Evolutionary conservation across 2,113 vertebrate genomes (phyloP).

Genomic region (Porphyrio hochstetteri): DNA sequence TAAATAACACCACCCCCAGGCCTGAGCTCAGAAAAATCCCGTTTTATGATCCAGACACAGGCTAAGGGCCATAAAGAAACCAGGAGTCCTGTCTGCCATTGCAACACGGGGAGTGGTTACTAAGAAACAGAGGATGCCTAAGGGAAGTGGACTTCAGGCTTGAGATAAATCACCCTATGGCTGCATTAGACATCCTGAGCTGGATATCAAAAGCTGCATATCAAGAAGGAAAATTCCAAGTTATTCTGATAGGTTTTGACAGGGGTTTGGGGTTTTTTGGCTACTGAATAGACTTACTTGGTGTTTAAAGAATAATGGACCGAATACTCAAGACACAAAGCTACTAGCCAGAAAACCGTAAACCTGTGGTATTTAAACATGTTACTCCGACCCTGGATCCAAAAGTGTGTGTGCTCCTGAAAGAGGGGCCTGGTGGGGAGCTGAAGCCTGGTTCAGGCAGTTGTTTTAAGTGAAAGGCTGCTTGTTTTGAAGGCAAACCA

Average conservation of each 20-base stretch:
- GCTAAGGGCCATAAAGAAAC: background rate
- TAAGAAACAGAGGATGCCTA: background rate
- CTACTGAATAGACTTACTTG: background rate
- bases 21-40: background rate
- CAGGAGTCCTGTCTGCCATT: background rate
- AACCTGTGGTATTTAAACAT: rapidly evolving
- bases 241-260: too few species aligned
- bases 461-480: background rate
- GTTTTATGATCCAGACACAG: background rate
- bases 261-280: background rate
- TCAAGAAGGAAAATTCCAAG: background rate
- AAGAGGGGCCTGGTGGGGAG: background rate
- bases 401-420: background rate
- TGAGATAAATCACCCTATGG: background rate
- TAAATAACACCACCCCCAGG: background rate
- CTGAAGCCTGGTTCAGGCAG: background rate
- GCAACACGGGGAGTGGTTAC: background rate
- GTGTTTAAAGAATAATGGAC: background rate
- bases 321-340: background rate
- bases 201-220: background rate
- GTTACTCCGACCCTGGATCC: background rate
- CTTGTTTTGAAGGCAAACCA: background rate
- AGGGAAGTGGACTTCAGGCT: background rate
- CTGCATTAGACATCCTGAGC: background rate
- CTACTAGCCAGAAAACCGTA: background rate